phyloP scores from a whole-genome alignment of 2,113 vertebrate species.

The Vireo altiloquus region DNA sequence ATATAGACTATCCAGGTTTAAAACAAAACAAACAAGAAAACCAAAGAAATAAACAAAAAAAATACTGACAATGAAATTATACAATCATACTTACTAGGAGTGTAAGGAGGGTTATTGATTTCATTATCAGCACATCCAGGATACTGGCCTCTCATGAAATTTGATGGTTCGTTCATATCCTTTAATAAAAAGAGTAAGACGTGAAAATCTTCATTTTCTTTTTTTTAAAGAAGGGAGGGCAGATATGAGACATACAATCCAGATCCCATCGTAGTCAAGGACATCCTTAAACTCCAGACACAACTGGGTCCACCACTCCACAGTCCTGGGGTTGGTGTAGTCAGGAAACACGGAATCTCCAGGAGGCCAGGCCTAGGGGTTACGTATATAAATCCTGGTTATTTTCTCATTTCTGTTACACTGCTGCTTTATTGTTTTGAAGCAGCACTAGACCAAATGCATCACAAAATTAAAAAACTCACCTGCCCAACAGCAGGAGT shows the following conservation, averaged over 20 bases:
- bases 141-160: constrained; percentile 75
- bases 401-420: neutral
- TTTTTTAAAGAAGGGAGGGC: neutral
- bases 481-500: constrained; percentile 82
- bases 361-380: constrained; percentile 77
- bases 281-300: constrained; percentile 74
- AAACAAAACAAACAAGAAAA: neutral
- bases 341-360: constrained; percentile 82
- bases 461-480: neutral
- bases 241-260: constrained; percentile 79
- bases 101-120: constrained; percentile 83
- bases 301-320: constrained; percentile 82
- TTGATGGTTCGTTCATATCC: constrained; percentile 89
- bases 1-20: neutral
- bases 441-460: neutral
- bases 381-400: neutral
- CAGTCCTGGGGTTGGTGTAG: constrained; percentile 78
- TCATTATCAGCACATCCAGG: constrained; percentile 77
- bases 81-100: constrained; percentile 78
- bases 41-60: neutral
- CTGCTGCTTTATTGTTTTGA: neutral
- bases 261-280: constrained; percentile 85
- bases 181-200: constrained; percentile 52
- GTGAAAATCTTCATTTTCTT: neutral
- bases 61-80: neutral